Base-by-base conservation (phyloP, 2,888 invertebrate genomes). In the Aromia moschata region DNA sequence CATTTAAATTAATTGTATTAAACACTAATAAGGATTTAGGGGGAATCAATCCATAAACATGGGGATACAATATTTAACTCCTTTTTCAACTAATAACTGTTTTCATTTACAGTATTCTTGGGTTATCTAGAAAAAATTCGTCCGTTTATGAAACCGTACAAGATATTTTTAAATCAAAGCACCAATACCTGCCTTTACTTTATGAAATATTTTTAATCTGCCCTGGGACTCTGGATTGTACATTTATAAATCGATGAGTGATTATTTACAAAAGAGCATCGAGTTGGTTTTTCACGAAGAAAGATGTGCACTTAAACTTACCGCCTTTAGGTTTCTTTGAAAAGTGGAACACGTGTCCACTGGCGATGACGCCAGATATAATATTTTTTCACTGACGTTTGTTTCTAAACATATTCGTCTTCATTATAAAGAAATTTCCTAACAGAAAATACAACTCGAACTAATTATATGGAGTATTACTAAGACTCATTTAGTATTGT, bases 231-330 rank as follows among this genome's bases (percentile, higher is more conserved):
- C 65, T 60, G 46, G 60, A 60, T 45, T 54, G 57, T 65, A 68
- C 67, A 70, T 68, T 70, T 69, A 70, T 68, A 67, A 62, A 58
- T 66, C 64, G 67, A 71, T 70, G 70, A 71, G 68, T 67, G 71
- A 73, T 72, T 73, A 71, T 72, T 73, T 71, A 70, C 70, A 69
- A 70, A 68, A 67, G 65, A 68, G 56, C 69, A 69, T 70, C 68
- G 67, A 69, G 56, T 54, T 25, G 57, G 65, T 55, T 69, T 72
- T 69, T 60, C 65, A 60, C 58, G 64, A 69, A 65, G 60, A 69
- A 69, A 70, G 69, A 70, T 66, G 70, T 65, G 71, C 73, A 73
- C 73, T 73, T 71, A 70, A 71, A n/a, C 70, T 68, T 71, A 70
- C 36, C 31, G 59, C 56, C 63, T 65, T 64, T 47, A 59, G 60